Base-by-base conservation (phyloP, 2,113 vertebrate species). In the Alligator mississippiensis region DNA sequence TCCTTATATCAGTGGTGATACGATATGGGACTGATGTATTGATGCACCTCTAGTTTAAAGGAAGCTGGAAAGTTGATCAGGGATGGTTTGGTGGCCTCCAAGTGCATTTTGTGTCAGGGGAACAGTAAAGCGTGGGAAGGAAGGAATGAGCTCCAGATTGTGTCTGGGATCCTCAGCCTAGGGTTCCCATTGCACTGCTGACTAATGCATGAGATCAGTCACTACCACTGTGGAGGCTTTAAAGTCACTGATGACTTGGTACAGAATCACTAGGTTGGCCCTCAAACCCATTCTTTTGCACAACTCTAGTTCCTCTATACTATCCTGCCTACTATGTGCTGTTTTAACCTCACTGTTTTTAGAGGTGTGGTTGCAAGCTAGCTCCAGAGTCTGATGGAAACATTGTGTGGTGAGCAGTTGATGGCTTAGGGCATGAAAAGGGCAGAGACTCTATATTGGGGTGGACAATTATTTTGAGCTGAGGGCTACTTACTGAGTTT, bases 261-360 rank as follows among this genome's bases (percentile, higher is more conserved):
- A 22, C 24, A 25, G 59, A 88, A 88, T 83, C 1, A 1, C 2
- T 59, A n/a, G 80, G 2, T 30, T 86, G 88, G 81, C 87, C 86
- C 81, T 58, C 68, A 18, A 22, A 17, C 38, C 68, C 2, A 0
- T 74, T 28, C 90, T 61, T 12, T 78, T 13, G 81, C 16, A 0
- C 38, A 84, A 90, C 93, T 92, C 17, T 91, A 34, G 7, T 21
- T 34, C 34, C 68, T 72, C 5, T 6, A 11, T 12, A 3, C 64
- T 66, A 88, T 96, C 93, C 94, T 90, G 88, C 94, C n/a, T 2
- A 62, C 80, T 28, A 15, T 0, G n/a, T 60, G 75, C 38, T 21
- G 5, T 19, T 70, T 68, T 68, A 83, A 77, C 54, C 3, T 58
- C 0, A 0, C 58, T 60, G 58, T 14, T 72, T 18, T 72, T 62